Evolutionary conservation across 1,140 invertebrate genomes (phyloP).

Genomic region (Drosophila murphyi): DNA sequence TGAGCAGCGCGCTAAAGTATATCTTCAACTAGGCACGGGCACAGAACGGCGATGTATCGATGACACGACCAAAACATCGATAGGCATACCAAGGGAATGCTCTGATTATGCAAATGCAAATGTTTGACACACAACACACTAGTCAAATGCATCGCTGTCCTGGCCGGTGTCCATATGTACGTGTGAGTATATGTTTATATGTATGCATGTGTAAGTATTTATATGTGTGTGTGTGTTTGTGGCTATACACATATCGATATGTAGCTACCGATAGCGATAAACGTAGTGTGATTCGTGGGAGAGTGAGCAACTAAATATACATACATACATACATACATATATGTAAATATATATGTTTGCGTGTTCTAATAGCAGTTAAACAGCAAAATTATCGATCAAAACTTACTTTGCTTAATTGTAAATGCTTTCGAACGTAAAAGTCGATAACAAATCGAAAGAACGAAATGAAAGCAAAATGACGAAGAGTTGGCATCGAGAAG

Average conservation of each 20-base stretch:
- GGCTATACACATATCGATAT: conserved; percentile 31
- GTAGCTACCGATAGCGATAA: conserved; percentile 37
- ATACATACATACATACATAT: neutral
- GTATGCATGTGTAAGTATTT: neutral
- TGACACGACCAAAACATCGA: conserved; percentile 6
- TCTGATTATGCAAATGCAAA: neutral
- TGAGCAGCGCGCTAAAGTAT: conserved; percentile 33
- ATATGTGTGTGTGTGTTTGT: conserved; percentile 1
- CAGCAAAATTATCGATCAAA: conserved; percentile 59
- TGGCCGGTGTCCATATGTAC: neutral
- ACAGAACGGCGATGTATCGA: conserved; percentile 27
- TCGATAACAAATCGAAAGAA: conserved; percentile 55
- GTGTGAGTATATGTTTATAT: neutral
- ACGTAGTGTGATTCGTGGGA: conserved; percentile 17
- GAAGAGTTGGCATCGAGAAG: conserved; percentile 55
- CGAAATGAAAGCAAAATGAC: conserved; percentile 62
- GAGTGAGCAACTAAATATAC: conserved; percentile 18
- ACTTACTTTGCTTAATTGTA: conserved; percentile 83
- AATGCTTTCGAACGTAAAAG: conserved; percentile 64
- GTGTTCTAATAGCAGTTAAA: conserved; percentile 50
- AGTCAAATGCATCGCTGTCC: conserved; percentile 20
- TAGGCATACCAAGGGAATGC: conserved; percentile 5
- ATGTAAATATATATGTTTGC: conserved; percentile 7
- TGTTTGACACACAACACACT: neutral
- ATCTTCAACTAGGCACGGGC: conserved; percentile 15